Evolutionary conservation across 1,140 invertebrate genomes (phyloP).

Genomic region (Orchesella cincta): DNA sequence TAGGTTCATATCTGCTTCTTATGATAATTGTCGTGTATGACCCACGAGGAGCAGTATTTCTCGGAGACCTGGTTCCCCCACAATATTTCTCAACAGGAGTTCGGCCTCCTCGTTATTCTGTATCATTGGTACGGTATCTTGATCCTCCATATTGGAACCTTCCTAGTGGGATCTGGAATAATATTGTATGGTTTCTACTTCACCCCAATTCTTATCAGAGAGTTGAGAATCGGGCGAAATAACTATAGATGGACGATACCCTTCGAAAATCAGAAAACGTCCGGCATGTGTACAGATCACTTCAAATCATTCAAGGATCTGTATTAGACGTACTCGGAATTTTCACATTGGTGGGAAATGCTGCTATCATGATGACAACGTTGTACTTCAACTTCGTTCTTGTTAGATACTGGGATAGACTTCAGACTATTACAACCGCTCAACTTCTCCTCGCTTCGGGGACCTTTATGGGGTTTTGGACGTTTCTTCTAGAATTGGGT

Average conservation of each 20-base stretch:
- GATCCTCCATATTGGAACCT: not conserved
- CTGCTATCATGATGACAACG: not conserved
- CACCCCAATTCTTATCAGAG: not conserved
- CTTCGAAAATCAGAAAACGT: not conserved
- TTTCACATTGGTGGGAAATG: not conserved
- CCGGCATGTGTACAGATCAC: not conserved
- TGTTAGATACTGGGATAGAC: not conserved
- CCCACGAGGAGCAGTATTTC: not conserved
- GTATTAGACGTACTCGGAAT: not conserved
- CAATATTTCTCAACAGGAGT: not conserved
- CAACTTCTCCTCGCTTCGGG: not conserved
- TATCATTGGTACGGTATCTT: not conserved
- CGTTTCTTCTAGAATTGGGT: not conserved
- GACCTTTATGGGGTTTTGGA: not conserved
- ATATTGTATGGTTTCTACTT: not conserved
- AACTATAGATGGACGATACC: not conserved
- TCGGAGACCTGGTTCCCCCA: not conserved
- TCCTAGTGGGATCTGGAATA: not conserved
- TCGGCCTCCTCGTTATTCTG: not conserved
- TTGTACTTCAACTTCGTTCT: not conserved
- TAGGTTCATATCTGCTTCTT: too few relatives aligned
- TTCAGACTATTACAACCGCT: not conserved
- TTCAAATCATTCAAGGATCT: not conserved
- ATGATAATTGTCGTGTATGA: too few relatives aligned
- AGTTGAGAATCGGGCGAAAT: not conserved